Evolutionary conservation across 2,797 vertebrate species (phyloP).

Genomic region (Falco concolor): DNA sequence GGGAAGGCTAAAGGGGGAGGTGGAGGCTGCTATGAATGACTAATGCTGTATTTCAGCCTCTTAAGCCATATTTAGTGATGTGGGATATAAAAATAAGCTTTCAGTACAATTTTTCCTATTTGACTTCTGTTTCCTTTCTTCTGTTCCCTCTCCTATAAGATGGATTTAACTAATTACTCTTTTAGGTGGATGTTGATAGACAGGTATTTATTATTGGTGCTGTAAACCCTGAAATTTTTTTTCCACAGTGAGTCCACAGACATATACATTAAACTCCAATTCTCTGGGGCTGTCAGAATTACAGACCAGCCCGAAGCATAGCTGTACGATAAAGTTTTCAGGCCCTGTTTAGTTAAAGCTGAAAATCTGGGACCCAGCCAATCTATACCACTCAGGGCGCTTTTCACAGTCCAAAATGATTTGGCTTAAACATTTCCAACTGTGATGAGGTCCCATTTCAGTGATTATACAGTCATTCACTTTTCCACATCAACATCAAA

Average conservation of each 20-base stretch:
- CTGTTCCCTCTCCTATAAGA: constrained; percentile 71
- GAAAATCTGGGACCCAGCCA: constrained; percentile 78
- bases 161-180: constrained; percentile 82
- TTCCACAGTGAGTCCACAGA: constrained; percentile 51
- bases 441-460: constrained; percentile 83
- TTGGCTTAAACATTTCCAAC: constrained; percentile 85
- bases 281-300: constrained; percentile 78
- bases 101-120: constrained; percentile 70
- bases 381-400: constrained; percentile 79
- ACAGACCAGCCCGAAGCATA: constrained; percentile 76
- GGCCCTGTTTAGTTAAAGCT: constrained; percentile 78
- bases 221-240: constrained; percentile 72
- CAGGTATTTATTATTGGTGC: constrained; percentile 79
- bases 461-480: constrained; percentile 82
- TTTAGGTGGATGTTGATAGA: constrained; percentile 79
- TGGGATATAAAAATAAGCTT: constrained; percentile 83
- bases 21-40: constrained; percentile 62
- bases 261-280: constrained; percentile 70
- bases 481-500: constrained; percentile 85
- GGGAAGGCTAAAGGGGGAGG: constrained; percentile 42
- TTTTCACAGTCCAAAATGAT: constrained; percentile 83
- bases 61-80: constrained; percentile 83
- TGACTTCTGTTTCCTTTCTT: constrained; percentile 84
- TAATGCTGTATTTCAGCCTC: constrained; percentile 69
- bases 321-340: constrained; percentile 79